Evolutionary conservation across 2,888 invertebrate species (phyloP).

Genomic region (Itoplectis maculator): DNA sequence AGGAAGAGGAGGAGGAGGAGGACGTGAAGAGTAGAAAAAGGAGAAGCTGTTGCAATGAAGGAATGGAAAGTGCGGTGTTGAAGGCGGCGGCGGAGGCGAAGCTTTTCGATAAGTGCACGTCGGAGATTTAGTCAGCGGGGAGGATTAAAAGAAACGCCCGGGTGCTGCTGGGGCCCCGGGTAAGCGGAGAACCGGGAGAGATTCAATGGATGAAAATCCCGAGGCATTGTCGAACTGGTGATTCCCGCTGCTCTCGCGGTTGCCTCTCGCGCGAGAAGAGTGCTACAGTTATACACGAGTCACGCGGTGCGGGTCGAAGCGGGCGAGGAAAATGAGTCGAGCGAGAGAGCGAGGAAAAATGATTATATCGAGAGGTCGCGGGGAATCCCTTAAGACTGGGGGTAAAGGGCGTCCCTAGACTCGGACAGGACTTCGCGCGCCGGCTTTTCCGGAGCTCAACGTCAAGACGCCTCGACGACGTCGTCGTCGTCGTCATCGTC

Average conservation of each 20-base stretch:
- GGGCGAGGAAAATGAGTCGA: constrained; percentile 77
- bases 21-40: constrained; percentile 5
- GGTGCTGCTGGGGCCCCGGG: too few relatives aligned
- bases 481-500: background rate
- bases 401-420: constrained; percentile 57
- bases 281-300: constrained; percentile 60
- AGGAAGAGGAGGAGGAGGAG: background rate
- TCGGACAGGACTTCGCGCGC: constrained; percentile 61
- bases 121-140: constrained; percentile 58
- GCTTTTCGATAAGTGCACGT: constrained; percentile 52
- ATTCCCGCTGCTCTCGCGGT: constrained; percentile 42
- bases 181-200: constrained; percentile 63
- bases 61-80: constrained; percentile 45
- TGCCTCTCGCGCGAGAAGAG: background rate
- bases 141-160: constrained; percentile 51
- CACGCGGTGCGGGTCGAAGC: constrained; percentile 48
- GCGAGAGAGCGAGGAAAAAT: constrained; percentile 76
- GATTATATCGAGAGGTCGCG: constrained; percentile 73
- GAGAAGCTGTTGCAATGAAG: constrained; percentile 46
- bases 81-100: constrained; percentile 1
- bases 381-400: constrained; percentile 77
- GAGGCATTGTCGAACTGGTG: constrained; percentile 79
- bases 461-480: constrained; percentile 40
- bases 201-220: constrained; percentile 83
- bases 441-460: constrained; percentile 70